Evolutionary conservation across 2,888 invertebrate genomes (phyloP).

Genomic region (Auanema sp.): DNA sequence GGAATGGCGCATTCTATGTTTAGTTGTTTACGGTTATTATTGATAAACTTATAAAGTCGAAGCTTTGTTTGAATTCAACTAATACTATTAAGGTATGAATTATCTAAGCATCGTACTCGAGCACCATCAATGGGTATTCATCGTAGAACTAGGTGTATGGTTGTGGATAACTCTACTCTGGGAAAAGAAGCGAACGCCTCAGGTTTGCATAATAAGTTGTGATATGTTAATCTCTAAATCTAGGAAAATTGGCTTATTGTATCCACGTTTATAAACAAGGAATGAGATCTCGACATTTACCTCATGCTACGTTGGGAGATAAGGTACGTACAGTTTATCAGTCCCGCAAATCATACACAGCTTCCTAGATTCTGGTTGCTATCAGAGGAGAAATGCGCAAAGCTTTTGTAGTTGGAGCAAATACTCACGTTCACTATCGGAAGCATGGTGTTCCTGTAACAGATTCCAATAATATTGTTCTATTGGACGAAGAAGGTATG

Average conservation of each 20-base stretch:
- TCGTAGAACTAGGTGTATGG: constrained; percentile 65
- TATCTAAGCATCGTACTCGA: constrained; percentile 57
- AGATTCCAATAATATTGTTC: constrained; percentile 77
- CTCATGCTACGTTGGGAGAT: constrained; percentile 60
- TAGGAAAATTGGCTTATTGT: constrained; percentile 84
- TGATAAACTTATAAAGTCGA: neutral
- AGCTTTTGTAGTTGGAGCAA: constrained; percentile 62
- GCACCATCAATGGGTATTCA: constrained; percentile 60
- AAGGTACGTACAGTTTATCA: constrained; percentile 36
- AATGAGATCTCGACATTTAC: constrained; percentile 57
- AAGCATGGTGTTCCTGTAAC: constrained; percentile 62
- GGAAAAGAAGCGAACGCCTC: constrained; percentile 80
- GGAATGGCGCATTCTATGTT: constrained; percentile 61
- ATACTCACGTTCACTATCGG: constrained; percentile 50
- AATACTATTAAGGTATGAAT: constrained; percentile 50
- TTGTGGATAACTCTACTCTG: constrained; percentile 94
- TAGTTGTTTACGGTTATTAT: constrained; percentile 23
- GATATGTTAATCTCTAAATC: neutral
- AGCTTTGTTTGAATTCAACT: too few relatives aligned
- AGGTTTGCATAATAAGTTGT: neutral
- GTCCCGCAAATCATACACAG: neutral
- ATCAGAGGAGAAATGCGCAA: constrained; percentile 62
- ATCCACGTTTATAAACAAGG: constrained; percentile 90
- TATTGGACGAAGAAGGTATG: constrained; percentile 70
- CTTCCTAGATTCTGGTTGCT: constrained; percentile 58